Percentiles rank a stretch among this genome's conserved stretches.
Conservation (phyloP, 2,888 invertebrate genomes). For the Drosophila melanocephala region DNA sequence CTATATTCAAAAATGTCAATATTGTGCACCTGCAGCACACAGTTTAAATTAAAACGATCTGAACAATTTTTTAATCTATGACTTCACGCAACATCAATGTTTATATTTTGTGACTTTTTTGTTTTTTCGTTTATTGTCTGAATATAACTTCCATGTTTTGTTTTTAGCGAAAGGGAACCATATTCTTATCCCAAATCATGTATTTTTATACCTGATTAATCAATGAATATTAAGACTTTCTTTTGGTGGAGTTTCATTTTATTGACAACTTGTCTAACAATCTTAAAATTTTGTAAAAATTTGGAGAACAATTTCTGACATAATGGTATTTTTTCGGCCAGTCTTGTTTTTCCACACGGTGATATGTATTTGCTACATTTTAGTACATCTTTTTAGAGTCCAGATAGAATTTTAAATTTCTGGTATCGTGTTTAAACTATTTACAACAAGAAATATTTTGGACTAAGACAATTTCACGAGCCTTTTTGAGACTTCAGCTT, state of each 20-base stretch:
- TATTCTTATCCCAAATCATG: not conserved
- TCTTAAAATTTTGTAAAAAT: not conserved
- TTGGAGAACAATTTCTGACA: not conserved
- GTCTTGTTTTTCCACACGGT: not conserved
- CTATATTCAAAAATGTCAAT: not conserved
- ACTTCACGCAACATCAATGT: not conserved
- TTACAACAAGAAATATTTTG: not conserved
- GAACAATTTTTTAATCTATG: not conserved
- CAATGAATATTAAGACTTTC: not conserved
- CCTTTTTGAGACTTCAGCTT: not conserved
- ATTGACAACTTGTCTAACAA: not conserved
- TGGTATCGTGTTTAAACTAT: not conserved
- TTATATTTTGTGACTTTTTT: not conserved
- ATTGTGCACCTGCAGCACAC: not conserved
- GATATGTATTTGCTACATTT: not conserved
- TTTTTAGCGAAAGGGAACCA: not conserved
- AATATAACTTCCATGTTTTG: not conserved
- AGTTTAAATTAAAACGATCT: not conserved
- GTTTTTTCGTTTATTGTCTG: not conserved
- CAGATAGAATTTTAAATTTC: not conserved
- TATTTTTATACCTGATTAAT: not conserved
- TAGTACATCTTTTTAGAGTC: not conserved
- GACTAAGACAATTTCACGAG: not conserved
- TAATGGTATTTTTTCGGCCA: not conserved
- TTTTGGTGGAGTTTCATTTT: not conserved